phyloP scores from a whole-genome alignment of 2,113 vertebrate species.

The Thomomys bottae region DNA sequence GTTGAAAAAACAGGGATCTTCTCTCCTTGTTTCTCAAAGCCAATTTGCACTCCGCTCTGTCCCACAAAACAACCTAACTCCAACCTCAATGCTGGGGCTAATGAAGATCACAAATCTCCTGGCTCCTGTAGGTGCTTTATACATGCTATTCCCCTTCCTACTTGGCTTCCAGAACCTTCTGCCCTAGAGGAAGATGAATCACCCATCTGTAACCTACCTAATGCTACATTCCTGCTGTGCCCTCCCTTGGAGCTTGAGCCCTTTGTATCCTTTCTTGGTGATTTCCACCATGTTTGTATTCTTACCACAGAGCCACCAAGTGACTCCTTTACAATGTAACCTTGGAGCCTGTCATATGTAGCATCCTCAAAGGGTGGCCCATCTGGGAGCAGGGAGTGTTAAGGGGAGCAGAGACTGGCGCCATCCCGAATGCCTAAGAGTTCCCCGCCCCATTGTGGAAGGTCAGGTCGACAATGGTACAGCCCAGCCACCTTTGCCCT shows the following conservation, averaged over 20 bases:
- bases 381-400: too few relatives aligned
- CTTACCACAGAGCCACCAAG: not conserved
- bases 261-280: not conserved
- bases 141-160: not conserved
- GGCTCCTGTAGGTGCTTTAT: not conserved
- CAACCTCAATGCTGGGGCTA: not conserved
- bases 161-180: not conserved
- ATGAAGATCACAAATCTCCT: not conserved
- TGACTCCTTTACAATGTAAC: not conserved
- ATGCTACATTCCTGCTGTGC: too few relatives aligned
- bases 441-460: too few relatives aligned
- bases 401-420: too few relatives aligned
- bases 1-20: not conserved
- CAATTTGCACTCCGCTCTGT: not conserved
- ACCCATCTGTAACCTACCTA: not conserved
- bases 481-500: too few relatives aligned
- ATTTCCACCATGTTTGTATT: not conserved
- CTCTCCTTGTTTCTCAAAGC: not conserved
- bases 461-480: too few relatives aligned
- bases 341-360: not conserved
- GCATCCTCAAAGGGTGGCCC: not conserved
- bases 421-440: too few relatives aligned
- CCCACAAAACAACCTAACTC: not conserved
- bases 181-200: not conserved
- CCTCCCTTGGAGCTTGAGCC: not conserved